Percentiles rank a stretch among this genome's conserved stretches.
These are phyloP conservation scores for Plecotus auritus DNA, from an alignment of 2,113 vertebrate genomes.

Conservation along the genomic window DNA sequence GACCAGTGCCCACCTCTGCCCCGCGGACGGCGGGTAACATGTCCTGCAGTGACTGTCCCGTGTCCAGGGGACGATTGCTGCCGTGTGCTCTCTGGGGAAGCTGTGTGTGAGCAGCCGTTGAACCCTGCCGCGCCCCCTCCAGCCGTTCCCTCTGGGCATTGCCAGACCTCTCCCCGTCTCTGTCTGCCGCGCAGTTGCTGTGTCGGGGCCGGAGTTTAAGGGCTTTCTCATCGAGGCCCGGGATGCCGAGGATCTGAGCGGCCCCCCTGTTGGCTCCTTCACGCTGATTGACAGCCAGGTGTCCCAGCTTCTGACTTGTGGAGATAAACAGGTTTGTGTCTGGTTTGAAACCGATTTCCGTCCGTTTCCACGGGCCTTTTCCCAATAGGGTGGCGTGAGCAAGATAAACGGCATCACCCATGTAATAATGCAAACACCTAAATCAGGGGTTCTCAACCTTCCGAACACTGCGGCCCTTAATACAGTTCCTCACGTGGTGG, in stretches of 20 bases:
- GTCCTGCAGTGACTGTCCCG: background rate
- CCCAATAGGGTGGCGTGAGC: background rate
- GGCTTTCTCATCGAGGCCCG: conserved; percentile 90
- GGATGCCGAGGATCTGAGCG: conserved; percentile 71
- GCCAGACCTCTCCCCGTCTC: background rate
- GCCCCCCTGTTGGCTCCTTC: conserved; percentile 83
- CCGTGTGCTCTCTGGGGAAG: background rate
- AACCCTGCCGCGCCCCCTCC: background rate
- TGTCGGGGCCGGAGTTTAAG: conserved; percentile 82
- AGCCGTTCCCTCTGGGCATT: background rate
- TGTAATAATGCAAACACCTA: background rate
- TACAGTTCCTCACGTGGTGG: no score
- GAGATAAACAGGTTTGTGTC: conserved; percentile 78
- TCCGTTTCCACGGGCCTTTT: background rate
- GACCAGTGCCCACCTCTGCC: background rate
- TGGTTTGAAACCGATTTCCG: background rate
- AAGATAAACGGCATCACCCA: background rate
- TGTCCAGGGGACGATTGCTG: background rate
- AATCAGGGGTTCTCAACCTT: no score
- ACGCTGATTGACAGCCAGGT: conserved; percentile 65
- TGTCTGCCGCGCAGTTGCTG: conserved; percentile 77
- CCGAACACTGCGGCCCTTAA: no score
- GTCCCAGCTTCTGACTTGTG: conserved; percentile 87
- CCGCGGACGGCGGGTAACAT: background rate
- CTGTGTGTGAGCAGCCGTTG: background rate